phyloP scores from a whole-genome alignment of 1,140 invertebrate genomes.

The Megalopta genalis region DNA sequence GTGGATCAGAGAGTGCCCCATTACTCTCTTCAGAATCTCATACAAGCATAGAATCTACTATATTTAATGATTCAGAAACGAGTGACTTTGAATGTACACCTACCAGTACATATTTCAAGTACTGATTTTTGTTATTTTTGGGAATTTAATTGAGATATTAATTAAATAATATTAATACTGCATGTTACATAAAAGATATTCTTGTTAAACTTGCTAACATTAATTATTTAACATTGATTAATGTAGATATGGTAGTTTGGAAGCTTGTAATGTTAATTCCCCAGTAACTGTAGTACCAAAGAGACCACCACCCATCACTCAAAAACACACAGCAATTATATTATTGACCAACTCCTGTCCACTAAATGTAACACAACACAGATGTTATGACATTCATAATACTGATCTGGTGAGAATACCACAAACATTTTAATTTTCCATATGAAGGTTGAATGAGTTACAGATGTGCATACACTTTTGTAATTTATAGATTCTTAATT shows the following conservation, averaged over 20 bases:
- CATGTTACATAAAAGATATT: background rate
- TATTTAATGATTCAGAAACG: slow-evolving; percentile 65
- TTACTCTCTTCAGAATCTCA: slow-evolving; percentile 63
- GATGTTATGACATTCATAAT: slow-evolving; percentile 60
- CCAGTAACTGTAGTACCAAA: slow-evolving; percentile 49
- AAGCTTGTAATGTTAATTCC: slow-evolving; percentile 53
- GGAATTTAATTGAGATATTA: no score
- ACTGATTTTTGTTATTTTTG: slow-evolving; percentile 10
- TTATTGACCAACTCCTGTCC: slow-evolving; percentile 22
- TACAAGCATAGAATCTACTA: slow-evolving; percentile 48
- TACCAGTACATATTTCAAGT: slow-evolving; percentile 42
- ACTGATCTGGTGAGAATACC: slow-evolving; percentile 59
- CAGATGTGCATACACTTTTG: background rate
- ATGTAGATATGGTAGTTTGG: slow-evolving; percentile 61
- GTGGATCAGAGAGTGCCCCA: slow-evolving; percentile 68
- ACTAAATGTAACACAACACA: slow-evolving; percentile 47
- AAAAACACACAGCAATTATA: slow-evolving; percentile 31
- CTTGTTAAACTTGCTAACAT: background rate
- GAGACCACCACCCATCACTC: slow-evolving; percentile 48
- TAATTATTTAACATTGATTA: background rate
- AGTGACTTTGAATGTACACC: slow-evolving; percentile 62
- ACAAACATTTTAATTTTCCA: slow-evolving; percentile 25
- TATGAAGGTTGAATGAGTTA: slow-evolving; percentile 9
- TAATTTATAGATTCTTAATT: background rate
- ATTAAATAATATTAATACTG: no score